Evolutionary conservation across 2,797 vertebrate genomes (phyloP).

Genomic region (Poecilia picta): DNA sequence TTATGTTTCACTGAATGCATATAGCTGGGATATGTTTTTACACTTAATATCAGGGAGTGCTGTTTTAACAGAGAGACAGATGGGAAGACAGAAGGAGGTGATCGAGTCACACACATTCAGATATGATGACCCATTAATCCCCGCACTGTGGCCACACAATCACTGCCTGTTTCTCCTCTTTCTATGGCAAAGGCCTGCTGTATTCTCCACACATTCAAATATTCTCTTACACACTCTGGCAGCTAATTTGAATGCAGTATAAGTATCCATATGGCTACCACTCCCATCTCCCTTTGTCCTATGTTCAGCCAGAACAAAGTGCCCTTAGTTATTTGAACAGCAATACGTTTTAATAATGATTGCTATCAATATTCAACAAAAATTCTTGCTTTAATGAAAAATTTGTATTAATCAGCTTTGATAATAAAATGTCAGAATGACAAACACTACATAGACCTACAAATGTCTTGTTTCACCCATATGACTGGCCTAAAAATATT

Average conservation of each 20-base stretch:
- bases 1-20: not conserved
- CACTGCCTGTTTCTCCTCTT: conserved; percentile 28
- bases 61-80: conserved; percentile 32
- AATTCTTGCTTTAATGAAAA: not conserved
- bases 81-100: conserved; percentile 19
- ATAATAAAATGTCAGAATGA: conserved; percentile 3
- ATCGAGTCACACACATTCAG: conserved; percentile 23
- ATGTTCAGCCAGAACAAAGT: conserved; percentile 21
- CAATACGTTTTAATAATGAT: conserved; percentile 15
- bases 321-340: conserved; percentile 38
- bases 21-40: conserved; percentile 4
- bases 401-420: not conserved
- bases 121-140: conserved; percentile 66
- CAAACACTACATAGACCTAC: not conserved
- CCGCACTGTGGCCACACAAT: conserved; percentile 47
- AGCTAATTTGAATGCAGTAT: conserved; percentile 61
- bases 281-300: conserved; percentile 42
- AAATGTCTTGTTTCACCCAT: not conserved
- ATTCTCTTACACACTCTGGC: conserved; percentile 25
- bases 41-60: conserved; percentile 2
- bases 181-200: conserved; percentile 42
- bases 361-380: not conserved
- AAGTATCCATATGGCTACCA: conserved; percentile 51
- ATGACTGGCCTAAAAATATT: not conserved
- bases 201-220: conserved; percentile 17